phyloP scores from a whole-genome alignment of 64 coral and sea anemone genomes.

The Pocillopora verrucosa region DNA sequence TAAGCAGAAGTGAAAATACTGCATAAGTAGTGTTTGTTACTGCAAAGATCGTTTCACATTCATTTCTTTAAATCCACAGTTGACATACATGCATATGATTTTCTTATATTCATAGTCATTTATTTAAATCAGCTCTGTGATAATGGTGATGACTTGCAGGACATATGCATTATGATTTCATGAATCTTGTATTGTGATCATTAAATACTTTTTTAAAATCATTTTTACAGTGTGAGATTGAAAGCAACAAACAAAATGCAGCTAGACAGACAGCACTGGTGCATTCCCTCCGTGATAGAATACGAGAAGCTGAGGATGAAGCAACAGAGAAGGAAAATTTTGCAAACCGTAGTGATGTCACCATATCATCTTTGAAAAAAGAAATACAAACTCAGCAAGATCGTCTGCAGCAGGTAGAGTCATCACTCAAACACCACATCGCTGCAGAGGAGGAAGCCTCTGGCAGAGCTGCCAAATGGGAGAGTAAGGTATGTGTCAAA shows the following conservation, averaged over 20 bases:
- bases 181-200: background rate
- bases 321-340: slow-evolving; percentile 83
- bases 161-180: too few relatives aligned
- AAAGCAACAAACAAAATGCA: slow-evolving; percentile 91
- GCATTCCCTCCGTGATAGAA: slow-evolving; percentile 83
- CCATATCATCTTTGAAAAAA: slow-evolving; percentile 80
- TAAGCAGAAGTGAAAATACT: too few relatives aligned
- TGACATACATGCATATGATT: too few relatives aligned
- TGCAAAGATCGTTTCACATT: too few relatives aligned
- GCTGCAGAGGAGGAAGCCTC: slow-evolving; percentile 68
- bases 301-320: slow-evolving; percentile 91
- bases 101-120: too few relatives aligned
- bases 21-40: too few relatives aligned
- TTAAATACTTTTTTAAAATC: background rate
- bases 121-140: too few relatives aligned
- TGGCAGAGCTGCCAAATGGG: slow-evolving; percentile 71
- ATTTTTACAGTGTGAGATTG: slow-evolving; percentile 85
- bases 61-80: too few relatives aligned
- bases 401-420: slow-evolving; percentile 81
- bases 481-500: slow-evolving; percentile 70
- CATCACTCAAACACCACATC: slow-evolving; percentile 85
- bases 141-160: too few relatives aligned
- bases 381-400: slow-evolving; percentile 92
- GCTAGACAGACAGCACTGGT: slow-evolving; percentile 83
- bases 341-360: slow-evolving; percentile 88